A percentile compares a stretch with the other conserved stretches of the same genome.
phyloP scores from a whole-genome alignment of 1,140 invertebrate genomes.

The Amyelois transitella region DNA sequence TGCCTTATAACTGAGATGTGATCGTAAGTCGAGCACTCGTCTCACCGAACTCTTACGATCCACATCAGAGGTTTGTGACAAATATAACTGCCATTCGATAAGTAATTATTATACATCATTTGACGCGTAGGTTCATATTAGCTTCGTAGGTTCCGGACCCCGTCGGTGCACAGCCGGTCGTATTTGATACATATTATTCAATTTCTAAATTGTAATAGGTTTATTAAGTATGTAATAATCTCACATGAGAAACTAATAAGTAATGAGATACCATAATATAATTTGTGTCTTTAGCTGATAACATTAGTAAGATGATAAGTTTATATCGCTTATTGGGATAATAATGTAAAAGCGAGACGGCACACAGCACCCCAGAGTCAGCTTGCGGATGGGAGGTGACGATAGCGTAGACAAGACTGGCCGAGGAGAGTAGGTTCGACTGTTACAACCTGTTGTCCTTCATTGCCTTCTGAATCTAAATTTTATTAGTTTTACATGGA shows the following conservation, averaged over 20 bases:
- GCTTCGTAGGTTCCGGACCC: conserved; percentile 64
- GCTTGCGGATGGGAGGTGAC: conserved; percentile 16
- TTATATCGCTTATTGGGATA: conserved; percentile 54
- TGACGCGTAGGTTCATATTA: conserved; percentile 58
- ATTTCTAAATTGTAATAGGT: conserved; percentile 71
- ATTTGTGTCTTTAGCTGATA: conserved; percentile 72
- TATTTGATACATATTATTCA: conserved; percentile 71
- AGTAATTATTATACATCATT: conserved; percentile 68
- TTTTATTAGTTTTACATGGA: conserved; percentile 15
- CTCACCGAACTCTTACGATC: conserved; percentile 17
- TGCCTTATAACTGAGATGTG: conserved; percentile 62
- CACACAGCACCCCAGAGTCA: conserved; percentile 15
- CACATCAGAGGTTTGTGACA: conserved; percentile 52
- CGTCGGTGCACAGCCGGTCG: conserved; percentile 67
- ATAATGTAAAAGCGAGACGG: conserved; percentile 20
- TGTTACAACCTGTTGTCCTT: conserved; percentile 27
- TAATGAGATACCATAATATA: conserved; percentile 67
- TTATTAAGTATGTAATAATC: conserved; percentile 70
- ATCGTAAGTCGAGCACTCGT: conserved; percentile 15
- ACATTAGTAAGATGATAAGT: conserved; percentile 65
- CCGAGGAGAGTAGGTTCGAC: conserved; percentile 17
- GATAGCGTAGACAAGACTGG: conserved; percentile 21
- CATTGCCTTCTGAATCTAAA: conserved; percentile 29
- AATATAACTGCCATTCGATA: conserved; percentile 72
- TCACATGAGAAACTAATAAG: conserved; percentile 63